phyloP scores from a whole-genome alignment of 2,888 invertebrate genomes.

The Cantharis flavilabris region DNA sequence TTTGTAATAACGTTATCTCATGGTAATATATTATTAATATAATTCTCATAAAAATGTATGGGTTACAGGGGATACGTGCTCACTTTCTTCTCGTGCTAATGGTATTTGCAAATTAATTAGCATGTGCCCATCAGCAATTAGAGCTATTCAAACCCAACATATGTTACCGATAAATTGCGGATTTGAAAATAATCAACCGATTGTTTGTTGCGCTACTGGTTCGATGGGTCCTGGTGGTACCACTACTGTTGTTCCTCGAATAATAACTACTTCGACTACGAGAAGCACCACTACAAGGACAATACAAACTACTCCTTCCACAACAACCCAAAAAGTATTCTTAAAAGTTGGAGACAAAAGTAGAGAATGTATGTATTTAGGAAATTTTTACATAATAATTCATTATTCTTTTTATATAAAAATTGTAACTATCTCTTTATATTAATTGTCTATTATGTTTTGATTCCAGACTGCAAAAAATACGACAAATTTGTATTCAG shows the following conservation, averaged over 20 bases:
- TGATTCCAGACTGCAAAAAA: too few species aligned
- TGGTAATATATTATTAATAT: too few species aligned
- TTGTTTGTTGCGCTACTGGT: not conserved
- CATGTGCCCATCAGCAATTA: conserved; percentile 48
- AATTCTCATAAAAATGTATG: too few species aligned
- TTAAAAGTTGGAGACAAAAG: not conserved
- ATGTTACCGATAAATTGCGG: not conserved
- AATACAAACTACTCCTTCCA: not conserved
- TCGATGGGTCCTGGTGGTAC: not conserved
- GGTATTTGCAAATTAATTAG: not conserved
- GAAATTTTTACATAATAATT: too few species aligned
- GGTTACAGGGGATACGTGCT: not conserved
- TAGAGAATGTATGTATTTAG: not conserved
- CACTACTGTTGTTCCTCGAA: too few species aligned
- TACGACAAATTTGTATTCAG: not conserved
- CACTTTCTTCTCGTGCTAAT: not conserved
- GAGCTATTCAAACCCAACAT: conserved; percentile 36
- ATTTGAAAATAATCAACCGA: not conserved
- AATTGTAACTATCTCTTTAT: too few species aligned
- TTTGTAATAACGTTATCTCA: too few species aligned
- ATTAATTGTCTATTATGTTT: too few species aligned
- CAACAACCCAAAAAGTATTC: not conserved
- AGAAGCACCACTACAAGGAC: not conserved
- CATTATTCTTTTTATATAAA: too few species aligned
- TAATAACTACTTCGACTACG: not conserved